Base-by-base conservation (phyloP, 2,888 invertebrate genomes). In the Lissonota sp. region DNA sequence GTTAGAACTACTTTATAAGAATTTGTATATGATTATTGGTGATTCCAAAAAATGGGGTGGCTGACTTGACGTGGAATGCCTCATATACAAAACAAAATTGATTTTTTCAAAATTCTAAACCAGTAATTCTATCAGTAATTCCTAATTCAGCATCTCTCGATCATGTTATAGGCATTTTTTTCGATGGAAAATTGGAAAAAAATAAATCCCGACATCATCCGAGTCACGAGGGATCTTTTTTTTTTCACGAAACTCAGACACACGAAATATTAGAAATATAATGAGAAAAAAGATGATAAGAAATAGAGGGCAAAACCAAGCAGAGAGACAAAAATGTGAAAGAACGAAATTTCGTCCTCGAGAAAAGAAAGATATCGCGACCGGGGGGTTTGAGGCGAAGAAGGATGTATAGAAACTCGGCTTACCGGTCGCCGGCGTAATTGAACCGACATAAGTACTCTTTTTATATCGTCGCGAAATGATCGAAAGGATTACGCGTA, bases 401-500 rank as follows among this genome's bases (percentile, higher is more conserved):
- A 42, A 58, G 12, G 40, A 57, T 64, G 66, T 26, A 42, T 42
- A 69, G 63, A 64, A 67, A 63, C 67, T 77, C n/a, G 40, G 83
- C 84, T 83, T 82, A 84, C 60, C 77, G 81, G 53, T 80, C 72
- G 80, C 80, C 82, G 78, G 66, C 80, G 82, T 86, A 87, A 87
- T 87, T 87, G 86, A 86, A 86, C 86, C 78, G 86, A 84, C 86
- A 87, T 90, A 90, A 90, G 90, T 89, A 89, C 87, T 89, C 88
- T 88, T 88, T 89, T 89, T 86, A 88, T 89, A 89, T 89, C 85
- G 87, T 86, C 85, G 86, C 83, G 89, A 89, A 90, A 90, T 89
- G 90, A 90, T 90, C 87, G 88, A 90, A 89, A 88, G 89, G 91
- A 90, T 90, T 90, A 90, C 84, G 87, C 75, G 81, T 83, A 88